Evolutionary conservation across 1,140 invertebrate genomes (phyloP).

Genomic region (Drosophila willistoni): DNA sequence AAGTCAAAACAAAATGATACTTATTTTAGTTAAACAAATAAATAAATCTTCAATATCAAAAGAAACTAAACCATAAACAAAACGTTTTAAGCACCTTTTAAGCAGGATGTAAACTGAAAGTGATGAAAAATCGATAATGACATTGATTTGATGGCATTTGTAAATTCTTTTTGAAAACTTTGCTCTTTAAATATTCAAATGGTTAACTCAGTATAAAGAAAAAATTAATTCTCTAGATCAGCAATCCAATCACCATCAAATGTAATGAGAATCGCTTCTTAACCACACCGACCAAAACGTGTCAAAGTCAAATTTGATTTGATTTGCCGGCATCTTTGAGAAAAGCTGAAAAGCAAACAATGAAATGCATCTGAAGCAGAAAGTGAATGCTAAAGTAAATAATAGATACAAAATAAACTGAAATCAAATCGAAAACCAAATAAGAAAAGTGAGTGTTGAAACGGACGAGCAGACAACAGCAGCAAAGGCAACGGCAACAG

Average conservation of each 20-base stretch:
- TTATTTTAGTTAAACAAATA: too few species aligned
- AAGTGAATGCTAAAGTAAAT: conserved; percentile 67
- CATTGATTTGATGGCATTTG: background rate
- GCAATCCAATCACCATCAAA: conserved; percentile 11
- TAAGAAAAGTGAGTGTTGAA: conserved; percentile 43
- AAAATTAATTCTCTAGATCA: conserved; percentile 1
- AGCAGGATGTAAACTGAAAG: background rate
- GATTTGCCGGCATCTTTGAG: conserved; percentile 8
- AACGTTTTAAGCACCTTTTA: background rate
- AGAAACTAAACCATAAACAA: too few species aligned
- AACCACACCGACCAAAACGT: conserved; percentile 8
- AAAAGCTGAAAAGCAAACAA: conserved; percentile 34
- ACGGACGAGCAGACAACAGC: conserved; percentile 26
- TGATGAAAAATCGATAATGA: background rate
- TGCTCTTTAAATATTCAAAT: background rate
- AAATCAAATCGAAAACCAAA: conserved; percentile 40
- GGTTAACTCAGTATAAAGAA: background rate
- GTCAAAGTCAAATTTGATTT: conserved; percentile 14
- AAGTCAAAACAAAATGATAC: too few species aligned
- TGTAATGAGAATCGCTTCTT: conserved; percentile 8
- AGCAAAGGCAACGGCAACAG: conserved; percentile 16
- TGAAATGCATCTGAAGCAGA: conserved; percentile 63
- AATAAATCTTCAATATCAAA: too few species aligned
- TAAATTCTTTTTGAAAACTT: background rate
- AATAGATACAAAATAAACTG: conserved; percentile 21